Conservation (phyloP, 2,113 vertebrate genomes). For the Gorilla gorilla region DNA sequence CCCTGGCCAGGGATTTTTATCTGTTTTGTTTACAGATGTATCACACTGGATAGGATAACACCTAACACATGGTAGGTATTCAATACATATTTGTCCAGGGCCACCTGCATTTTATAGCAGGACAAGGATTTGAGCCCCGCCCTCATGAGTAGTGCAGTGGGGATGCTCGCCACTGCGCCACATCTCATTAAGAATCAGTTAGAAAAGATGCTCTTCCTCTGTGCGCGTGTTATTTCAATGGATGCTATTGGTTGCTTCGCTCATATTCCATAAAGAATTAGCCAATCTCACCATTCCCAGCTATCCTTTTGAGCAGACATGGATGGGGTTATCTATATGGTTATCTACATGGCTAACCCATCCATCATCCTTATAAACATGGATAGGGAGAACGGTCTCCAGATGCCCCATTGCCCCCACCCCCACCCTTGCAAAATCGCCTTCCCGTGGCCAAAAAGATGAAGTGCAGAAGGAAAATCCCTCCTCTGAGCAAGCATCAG, state of each 20-base stretch:
- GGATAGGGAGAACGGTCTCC: not conserved
- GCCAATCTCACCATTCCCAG: not conserved
- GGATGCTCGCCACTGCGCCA: too few relatives aligned
- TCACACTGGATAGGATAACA: too few relatives aligned
- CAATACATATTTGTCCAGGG: too few relatives aligned
- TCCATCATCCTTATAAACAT: not conserved
- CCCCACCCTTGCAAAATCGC: not conserved
- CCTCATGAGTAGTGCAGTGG: too few relatives aligned
- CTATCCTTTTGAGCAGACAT: not conserved
- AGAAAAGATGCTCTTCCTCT: not conserved
- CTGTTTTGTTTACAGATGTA: too few relatives aligned
- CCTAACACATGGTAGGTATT: too few relatives aligned
- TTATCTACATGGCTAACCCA: not conserved
- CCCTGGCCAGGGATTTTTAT: not conserved
- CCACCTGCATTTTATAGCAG: too few relatives aligned
- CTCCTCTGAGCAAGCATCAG: too few relatives aligned
- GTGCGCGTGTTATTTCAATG: not conserved
- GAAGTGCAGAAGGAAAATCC: not conserved
- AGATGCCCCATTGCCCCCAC: not conserved
- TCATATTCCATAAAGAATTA: not conserved
- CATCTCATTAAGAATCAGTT: too few relatives aligned
- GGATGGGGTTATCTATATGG: not conserved
- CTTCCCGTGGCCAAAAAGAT: not conserved
- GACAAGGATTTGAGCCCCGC: too few relatives aligned
- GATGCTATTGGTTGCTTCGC: not conserved